phyloP scores from a whole-genome alignment of 2,888 invertebrate species.

The Caenorhabditis sp. region DNA sequence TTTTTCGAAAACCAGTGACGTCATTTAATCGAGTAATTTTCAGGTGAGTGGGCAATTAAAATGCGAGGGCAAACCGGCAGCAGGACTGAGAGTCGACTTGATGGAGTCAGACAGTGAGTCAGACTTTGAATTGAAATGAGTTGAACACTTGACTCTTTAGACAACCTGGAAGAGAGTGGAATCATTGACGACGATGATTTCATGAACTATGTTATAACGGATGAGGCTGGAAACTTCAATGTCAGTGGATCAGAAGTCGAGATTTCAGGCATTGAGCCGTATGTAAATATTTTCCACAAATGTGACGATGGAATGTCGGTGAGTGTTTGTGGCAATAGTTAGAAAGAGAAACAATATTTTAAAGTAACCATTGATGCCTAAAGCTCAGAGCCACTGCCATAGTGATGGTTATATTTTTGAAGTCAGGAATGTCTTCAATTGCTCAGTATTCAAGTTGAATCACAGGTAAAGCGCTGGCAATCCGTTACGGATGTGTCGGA shows the following conservation, averaged over 20 bases:
- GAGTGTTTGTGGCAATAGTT: neutral
- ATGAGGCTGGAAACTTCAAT: constrained; percentile 56
- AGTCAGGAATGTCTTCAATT: no score
- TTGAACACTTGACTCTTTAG: constrained; percentile 28
- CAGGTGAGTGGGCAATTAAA: constrained; percentile 65
- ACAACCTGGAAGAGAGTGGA: constrained; percentile 48
- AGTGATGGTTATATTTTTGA: no score
- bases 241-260: constrained; percentile 66
- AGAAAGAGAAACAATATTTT: no score
- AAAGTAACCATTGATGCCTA: no score
- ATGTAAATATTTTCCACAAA: constrained; percentile 72
- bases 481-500: no score
- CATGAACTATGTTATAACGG: constrained; percentile 64
- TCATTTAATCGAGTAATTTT: constrained; percentile 19
- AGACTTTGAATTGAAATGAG: neutral
- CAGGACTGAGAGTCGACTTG: constrained; percentile 64
- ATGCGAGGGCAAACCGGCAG: constrained; percentile 68
- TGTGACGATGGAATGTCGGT: constrained; percentile 69
- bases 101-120: constrained; percentile 73
- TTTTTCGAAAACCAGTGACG: constrained; percentile 6
- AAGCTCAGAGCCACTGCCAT: no score
- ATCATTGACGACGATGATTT: constrained; percentile 68
- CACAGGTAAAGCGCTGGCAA: no score
- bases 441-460: no score
- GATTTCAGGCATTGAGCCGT: constrained; percentile 71